Conservation (phyloP, 2,113 vertebrate genomes). For the Phylloscopus trochiloides region DNA sequence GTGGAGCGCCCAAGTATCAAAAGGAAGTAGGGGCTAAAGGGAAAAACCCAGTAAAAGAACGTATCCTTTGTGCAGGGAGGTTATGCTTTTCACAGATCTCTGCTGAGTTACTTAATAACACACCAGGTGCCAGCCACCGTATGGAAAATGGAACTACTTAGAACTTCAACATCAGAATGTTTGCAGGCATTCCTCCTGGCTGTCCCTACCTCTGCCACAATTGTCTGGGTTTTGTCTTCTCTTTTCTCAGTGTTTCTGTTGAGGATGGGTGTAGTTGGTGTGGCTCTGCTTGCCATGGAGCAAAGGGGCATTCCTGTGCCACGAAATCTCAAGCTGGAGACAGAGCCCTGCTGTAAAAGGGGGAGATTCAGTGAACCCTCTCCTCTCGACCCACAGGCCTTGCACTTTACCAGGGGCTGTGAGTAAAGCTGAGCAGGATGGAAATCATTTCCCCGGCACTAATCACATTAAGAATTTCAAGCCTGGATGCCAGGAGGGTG, state of each 20-base stretch:
- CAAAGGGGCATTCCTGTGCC: neutral
- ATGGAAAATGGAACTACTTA: neutral
- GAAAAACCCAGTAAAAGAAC: neutral
- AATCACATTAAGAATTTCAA: conserved; percentile 25
- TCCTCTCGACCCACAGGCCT: neutral
- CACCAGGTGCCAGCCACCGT: neutral
- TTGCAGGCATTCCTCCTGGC: neutral
- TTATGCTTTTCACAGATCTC: conserved; percentile 6
- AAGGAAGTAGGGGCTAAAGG: neutral
- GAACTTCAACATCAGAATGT: neutral
- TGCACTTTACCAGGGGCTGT: neutral
- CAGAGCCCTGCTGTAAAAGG: neutral
- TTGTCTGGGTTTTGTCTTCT: neutral
- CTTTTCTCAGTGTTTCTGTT: neutral
- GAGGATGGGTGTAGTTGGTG: neutral
- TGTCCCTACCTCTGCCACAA: neutral
- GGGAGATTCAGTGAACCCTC: neutral
- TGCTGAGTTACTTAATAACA: neutral
- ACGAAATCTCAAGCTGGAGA: neutral
- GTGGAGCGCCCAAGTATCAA: fast-evolving
- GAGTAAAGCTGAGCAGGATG: neutral
- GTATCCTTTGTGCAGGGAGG: neutral
- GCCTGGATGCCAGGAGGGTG: neutral
- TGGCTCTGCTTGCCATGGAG: neutral
- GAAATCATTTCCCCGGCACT: neutral